These are phyloP conservation scores for Camponotus fellah DNA, from an alignment of 2,888 invertebrate genomes.

Conservation along the genomic window DNA sequence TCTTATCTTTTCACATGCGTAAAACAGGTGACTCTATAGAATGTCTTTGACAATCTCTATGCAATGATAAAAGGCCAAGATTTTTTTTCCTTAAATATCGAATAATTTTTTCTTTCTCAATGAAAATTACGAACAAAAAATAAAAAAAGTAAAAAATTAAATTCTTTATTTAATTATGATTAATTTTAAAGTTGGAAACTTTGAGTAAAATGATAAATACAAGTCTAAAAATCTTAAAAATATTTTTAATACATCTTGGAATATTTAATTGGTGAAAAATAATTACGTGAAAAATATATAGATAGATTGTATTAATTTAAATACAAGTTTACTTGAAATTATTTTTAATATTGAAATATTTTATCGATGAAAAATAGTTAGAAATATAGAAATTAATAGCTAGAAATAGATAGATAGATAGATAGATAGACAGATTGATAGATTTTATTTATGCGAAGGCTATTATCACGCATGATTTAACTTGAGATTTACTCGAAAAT, in stretches of 20 bases:
- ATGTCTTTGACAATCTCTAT: slow-evolving; percentile 15
- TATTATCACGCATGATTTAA: slow-evolving; percentile 34
- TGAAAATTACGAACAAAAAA: neutral
- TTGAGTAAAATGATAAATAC: neutral
- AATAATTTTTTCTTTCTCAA: neutral
- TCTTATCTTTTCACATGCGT: slow-evolving; percentile 24
- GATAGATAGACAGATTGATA: too few relatives aligned
- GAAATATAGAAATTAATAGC: too few relatives aligned
- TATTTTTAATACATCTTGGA: neutral
- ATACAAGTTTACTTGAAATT: too few relatives aligned
- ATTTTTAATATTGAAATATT: too few relatives aligned
- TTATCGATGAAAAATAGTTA: too few relatives aligned
- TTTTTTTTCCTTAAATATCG: slow-evolving; percentile 20
- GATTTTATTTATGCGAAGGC: neutral
- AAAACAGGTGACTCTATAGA: slow-evolving; percentile 17
- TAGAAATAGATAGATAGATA: too few relatives aligned
- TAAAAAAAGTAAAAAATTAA: neutral
- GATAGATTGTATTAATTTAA: too few relatives aligned
- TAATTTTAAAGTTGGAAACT: neutral
- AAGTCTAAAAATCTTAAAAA: neutral
- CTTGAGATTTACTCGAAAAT: neutral
- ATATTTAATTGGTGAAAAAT: neutral
- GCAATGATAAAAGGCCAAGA: slow-evolving; percentile 9
- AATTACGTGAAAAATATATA: neutral
- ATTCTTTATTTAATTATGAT: neutral